These are phyloP conservation scores for Myripristis murdjan DNA, from an alignment of 2,797 vertebrate species.

Conservation along the genomic window DNA sequence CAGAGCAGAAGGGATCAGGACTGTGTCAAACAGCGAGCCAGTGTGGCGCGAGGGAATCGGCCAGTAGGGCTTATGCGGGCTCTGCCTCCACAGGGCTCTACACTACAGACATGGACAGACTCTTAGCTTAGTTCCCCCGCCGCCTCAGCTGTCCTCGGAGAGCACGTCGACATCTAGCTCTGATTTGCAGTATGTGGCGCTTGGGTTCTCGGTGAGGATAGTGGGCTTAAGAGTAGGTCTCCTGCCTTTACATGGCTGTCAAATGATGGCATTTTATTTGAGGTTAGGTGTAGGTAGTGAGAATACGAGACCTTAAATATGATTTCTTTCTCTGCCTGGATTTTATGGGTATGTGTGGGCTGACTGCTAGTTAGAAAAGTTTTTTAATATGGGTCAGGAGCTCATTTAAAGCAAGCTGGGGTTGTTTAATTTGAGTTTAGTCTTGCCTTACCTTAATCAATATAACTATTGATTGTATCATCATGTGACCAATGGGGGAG, in stretches of 20 bases:
- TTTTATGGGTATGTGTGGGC: slow-evolving; percentile 16
- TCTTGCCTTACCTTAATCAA: slow-evolving; percentile 6
- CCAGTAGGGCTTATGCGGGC: slow-evolving; percentile 72
- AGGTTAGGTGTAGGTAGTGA: slow-evolving; percentile 19
- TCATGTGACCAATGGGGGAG: slow-evolving; percentile 50
- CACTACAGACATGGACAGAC: slow-evolving; percentile 49
- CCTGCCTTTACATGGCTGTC: slow-evolving; percentile 25
- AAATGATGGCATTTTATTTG: slow-evolving; percentile 3
- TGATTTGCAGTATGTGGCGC: not conserved
- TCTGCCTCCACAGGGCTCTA: slow-evolving; percentile 61
- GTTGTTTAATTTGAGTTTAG: not conserved
- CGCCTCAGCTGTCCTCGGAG: slow-evolving; percentile 48
- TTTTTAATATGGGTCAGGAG: slow-evolving; percentile 12
- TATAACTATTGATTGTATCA: slow-evolving; percentile 44
- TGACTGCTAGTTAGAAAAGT: slow-evolving; percentile 1
- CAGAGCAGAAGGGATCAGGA: slow-evolving; percentile 83
- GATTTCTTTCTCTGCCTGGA: slow-evolving; percentile 34
- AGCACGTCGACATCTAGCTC: slow-evolving; percentile 27
- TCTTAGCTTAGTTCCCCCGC: slow-evolving; percentile 57
- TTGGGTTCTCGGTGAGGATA: slow-evolving; percentile 18
- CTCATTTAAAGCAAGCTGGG: slow-evolving; percentile 21
- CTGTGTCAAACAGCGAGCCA: slow-evolving; percentile 75
- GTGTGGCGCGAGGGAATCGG: slow-evolving; percentile 69
- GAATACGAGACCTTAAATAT: slow-evolving; percentile 17
- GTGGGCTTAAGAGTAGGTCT: slow-evolving; percentile 24